Percentiles rank a stretch among this genome's conserved stretches.
phyloP scores from a whole-genome alignment of 2,888 invertebrate species.

The Cantharis rustica region DNA sequence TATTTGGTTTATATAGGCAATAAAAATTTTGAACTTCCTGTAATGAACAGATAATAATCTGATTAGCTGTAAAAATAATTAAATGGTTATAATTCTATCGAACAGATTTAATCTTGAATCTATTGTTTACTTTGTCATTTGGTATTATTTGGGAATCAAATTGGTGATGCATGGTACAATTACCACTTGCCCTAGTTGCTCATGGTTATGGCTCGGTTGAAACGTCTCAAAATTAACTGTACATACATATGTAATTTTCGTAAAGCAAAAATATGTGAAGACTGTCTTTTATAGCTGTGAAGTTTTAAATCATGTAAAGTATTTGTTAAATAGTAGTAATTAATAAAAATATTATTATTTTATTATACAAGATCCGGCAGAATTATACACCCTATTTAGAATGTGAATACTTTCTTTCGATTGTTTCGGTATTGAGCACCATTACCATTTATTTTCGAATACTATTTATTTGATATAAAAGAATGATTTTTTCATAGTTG shows the following conservation, averaged over 20 bases:
- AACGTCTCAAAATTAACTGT: slow-evolving; percentile 26
- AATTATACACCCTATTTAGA: no score
- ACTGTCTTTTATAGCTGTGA: background rate
- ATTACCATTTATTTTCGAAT: no score
- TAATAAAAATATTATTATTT: background rate
- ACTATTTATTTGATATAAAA: no score
- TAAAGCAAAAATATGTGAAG: slow-evolving; percentile 7
- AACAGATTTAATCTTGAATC: background rate
- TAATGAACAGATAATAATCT: background rate
- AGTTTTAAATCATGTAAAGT: background rate
- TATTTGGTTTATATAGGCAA: background rate
- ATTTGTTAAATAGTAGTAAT: background rate
- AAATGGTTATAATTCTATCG: background rate
- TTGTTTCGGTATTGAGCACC: no score
- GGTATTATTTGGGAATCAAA: slow-evolving; percentile 18
- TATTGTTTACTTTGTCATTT: slow-evolving; percentile 5
- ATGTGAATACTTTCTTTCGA: no score
- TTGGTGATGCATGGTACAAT: slow-evolving; percentile 22
- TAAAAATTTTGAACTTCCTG: background rate
- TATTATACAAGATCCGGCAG: background rate
- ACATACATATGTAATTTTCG: slow-evolving; percentile 18
- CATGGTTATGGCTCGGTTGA: slow-evolving; percentile 22
- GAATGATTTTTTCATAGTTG: no score
- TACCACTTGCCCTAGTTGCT: slow-evolving; percentile 27
- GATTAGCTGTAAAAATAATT: background rate